Conservation (phyloP, 2,797 vertebrate species). For the Phalanger gymnotis region DNA sequence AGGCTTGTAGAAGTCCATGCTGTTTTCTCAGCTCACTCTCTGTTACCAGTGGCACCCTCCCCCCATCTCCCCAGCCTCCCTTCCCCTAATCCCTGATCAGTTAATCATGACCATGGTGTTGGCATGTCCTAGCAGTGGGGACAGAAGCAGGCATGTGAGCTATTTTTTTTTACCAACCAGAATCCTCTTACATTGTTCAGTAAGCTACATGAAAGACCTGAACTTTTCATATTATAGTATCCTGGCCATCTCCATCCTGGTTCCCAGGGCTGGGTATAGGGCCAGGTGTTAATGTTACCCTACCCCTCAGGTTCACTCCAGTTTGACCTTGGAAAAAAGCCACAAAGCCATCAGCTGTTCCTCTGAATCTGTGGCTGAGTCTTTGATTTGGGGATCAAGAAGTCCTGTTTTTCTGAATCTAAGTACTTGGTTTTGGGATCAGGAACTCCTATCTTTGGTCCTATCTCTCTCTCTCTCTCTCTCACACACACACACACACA, state of each 20-base stretch:
- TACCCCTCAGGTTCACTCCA: neutral
- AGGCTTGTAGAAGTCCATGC: conserved; percentile 83
- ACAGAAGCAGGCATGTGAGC: neutral
- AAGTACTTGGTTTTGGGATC: neutral
- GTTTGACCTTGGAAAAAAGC: neutral
- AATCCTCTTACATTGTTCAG: neutral
- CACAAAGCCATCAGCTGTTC: neutral
- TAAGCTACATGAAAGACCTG: neutral
- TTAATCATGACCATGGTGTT: neutral
- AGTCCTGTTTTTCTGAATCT: neutral
- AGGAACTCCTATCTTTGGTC: neutral
- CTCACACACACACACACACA: too few relatives aligned
- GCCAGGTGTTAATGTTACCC: neutral
- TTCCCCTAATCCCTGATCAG: conserved; percentile 36
- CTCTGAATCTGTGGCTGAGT: conserved; percentile 1
- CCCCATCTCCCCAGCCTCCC: conserved; percentile 76
- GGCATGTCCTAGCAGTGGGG: conserved; percentile 20
- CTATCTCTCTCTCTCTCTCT: too few relatives aligned
- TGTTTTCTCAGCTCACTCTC: conserved; percentile 52
- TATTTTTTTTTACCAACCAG: neutral
- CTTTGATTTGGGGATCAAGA: neutral
- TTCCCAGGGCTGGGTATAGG: neutral
- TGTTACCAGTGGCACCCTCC: conserved; percentile 73
- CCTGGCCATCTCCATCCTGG: neutral
- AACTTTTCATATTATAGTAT: neutral